Evolutionary conservation across 2,888 invertebrate species (phyloP), one percentile per base, ranked within the genome.

Genomic region (Sthenelais limicola): DNA sequence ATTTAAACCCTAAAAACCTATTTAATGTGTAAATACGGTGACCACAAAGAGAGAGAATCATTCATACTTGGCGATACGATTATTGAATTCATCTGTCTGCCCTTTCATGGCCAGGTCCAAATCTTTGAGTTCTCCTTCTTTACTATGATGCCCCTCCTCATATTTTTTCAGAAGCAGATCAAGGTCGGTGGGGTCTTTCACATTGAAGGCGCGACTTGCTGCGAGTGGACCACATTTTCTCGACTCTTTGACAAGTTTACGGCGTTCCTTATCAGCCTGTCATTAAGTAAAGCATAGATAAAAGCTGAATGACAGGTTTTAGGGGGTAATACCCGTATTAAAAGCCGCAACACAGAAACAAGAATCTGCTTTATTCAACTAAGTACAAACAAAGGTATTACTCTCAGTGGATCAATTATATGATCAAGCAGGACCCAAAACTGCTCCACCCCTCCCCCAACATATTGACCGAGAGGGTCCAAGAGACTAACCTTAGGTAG

Each of bases 11-110:
- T n/a, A n/a, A n/a, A n/a, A n/a, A n/a, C n/a, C n/a, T n/a, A n/a
- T n/a, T n/a, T n/a, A n/a, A n/a, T n/a, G n/a, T n/a, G n/a, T n/a
- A n/a, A n/a, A n/a, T n/a, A n/a, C n/a, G n/a, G n/a, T n/a, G n/a
- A n/a, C n/a, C n/a, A n/a, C n/a, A n/a, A n/a, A n/a, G n/a, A n/a
- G n/a, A n/a, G n/a, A n/a, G n/a, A n/a, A n/a, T n/a, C n/a, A 21
- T 7, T 72, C 80, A 85, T 84, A 92, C 92, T 92, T 93, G 83
- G 96, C 96, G 72, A 99, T 97, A 54, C 93, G 91, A 84, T 98
- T 97, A 68, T 96, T 97, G 81, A 92, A 93, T 3, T 91, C 90
- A 86, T 97, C 95, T 51, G 97, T 89, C 54, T 80, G 77, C 12
- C 71, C 90, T 89, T 98, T 93, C 80, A 95, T 91, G 86, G 95